Evolutionary conservation across 53 echinoderm and acorn worm genomes (phyloP).

Genomic region (Antedon mediterranea): DNA sequence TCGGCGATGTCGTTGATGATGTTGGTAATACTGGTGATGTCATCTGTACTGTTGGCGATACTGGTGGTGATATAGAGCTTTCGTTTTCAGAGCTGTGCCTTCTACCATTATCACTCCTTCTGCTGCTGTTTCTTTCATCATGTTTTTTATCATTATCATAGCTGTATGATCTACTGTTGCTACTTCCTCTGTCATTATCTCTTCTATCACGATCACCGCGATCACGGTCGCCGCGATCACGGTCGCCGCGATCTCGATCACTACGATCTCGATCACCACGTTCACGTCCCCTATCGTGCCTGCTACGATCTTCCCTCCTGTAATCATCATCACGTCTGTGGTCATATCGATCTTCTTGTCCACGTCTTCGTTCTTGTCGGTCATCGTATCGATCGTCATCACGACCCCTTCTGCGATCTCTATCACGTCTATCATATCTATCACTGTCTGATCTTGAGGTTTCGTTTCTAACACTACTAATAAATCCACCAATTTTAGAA

Average conservation of each 20-base stretch:
- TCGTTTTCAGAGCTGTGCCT: slow-evolving; percentile 4
- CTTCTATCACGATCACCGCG: slow-evolving; percentile 1
- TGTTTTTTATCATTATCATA: slow-evolving; percentile 7
- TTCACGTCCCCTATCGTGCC: slow-evolving; percentile 5
- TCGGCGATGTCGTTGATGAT: no score
- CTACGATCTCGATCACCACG: neutral
- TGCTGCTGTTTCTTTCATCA: neutral
- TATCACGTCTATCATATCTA: neutral
- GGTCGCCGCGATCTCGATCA: neutral
- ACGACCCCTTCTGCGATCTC: neutral
- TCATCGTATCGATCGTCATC: neutral
- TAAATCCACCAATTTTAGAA: neutral
- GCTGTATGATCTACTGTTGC: neutral
- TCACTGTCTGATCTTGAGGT: neutral
- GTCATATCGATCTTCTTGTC: neutral
- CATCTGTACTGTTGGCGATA: neutral
- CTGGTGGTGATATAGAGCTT: neutral
- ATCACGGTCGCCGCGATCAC: neutral
- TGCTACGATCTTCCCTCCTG: neutral
- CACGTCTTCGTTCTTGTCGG: neutral
- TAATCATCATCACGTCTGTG: neutral
- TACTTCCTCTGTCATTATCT: neutral
- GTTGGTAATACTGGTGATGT: no score
- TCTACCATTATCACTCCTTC: neutral
- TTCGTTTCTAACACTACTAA: neutral